These are phyloP conservation scores for Nineta flava DNA, from an alignment of 2,888 invertebrate species.

Conservation along the genomic window DNA sequence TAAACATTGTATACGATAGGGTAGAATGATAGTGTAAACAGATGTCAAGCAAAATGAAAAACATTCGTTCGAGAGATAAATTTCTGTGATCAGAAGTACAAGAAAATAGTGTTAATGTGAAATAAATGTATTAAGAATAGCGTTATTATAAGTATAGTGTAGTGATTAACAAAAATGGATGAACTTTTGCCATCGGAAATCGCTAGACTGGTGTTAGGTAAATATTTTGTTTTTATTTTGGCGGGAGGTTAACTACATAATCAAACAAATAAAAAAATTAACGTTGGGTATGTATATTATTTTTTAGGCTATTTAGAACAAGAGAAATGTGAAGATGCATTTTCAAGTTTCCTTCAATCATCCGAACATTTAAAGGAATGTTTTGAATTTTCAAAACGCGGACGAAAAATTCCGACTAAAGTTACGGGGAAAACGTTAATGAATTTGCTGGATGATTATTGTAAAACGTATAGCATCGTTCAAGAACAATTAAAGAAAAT, in stretches of 20 bases:
- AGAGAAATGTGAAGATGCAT: slow-evolving; percentile 20
- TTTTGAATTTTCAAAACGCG: slow-evolving; percentile 14
- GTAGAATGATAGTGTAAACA: no score
- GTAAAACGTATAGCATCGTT: slow-evolving; percentile 21
- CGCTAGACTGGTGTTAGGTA: slow-evolving; percentile 20
- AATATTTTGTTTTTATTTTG: slow-evolving; percentile 6
- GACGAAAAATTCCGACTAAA: slow-evolving; percentile 22
- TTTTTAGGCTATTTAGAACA: slow-evolving; percentile 25
- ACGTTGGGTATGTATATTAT: no score
- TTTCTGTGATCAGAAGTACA: no score
- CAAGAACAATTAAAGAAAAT: slow-evolving; percentile 21
- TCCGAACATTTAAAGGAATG: slow-evolving; percentile 18
- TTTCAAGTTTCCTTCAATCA: slow-evolving; percentile 21
- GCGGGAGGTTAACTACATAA: background rate
- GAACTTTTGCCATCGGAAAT: slow-evolving; percentile 15
- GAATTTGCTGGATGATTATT: slow-evolving; percentile 24
- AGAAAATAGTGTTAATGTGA: no score
- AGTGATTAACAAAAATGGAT: background rate
- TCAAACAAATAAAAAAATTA: slow-evolving; percentile 4
- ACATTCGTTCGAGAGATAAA: no score
- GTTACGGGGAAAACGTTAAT: slow-evolving; percentile 21
- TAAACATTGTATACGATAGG: no score
- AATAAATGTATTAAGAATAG: no score
- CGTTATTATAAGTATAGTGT: no score
- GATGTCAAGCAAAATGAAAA: no score